These are phyloP conservation scores for Barypeithes pellucidus DNA, from an alignment of 2,888 invertebrate genomes.

Conservation along the genomic window DNA sequence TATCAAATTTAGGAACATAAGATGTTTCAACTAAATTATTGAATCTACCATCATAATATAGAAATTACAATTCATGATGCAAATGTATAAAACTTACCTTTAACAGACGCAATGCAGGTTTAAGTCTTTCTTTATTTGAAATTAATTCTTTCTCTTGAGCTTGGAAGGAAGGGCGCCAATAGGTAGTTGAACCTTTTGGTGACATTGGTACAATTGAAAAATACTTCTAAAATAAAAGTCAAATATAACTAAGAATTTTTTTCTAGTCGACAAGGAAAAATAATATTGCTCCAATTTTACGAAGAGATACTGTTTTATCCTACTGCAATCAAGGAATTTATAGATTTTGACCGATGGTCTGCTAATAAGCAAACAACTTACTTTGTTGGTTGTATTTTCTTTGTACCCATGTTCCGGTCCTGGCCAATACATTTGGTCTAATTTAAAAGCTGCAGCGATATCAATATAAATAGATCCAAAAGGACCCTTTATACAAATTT, in stretches of 20 bases:
- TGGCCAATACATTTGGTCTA: conserved; percentile 10
- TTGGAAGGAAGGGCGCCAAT: conserved; percentile 20
- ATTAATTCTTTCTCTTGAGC: conserved; percentile 18
- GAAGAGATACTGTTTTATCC: too few relatives aligned
- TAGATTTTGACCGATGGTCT: too few relatives aligned
- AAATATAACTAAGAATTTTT: not conserved
- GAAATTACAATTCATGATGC: too few relatives aligned
- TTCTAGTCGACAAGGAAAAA: too few relatives aligned
- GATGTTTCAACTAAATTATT: too few relatives aligned
- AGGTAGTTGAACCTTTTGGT: not conserved
- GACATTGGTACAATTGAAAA: conserved; percentile 21
- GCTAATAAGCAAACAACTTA: conserved; percentile 2
- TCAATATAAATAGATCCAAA: conserved; percentile 18
- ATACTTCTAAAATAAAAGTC: conserved; percentile 8
- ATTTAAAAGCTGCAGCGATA: conserved; percentile 13
- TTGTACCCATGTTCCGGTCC: not conserved
- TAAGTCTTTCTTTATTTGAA: conserved; percentile 15
- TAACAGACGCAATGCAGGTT: conserved; percentile 17
- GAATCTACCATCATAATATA: too few relatives aligned
- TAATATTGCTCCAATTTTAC: not conserved
- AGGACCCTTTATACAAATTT: conserved; percentile 3
- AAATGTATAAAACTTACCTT: conserved; percentile 16
- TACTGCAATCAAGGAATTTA: too few relatives aligned
- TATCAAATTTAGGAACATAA: too few relatives aligned
- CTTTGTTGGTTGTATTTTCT: not conserved